These are phyloP conservation scores for Gallinago paraguaiae DNA, from an alignment of 2,113 vertebrate genomes.

Conservation along the genomic window DNA sequence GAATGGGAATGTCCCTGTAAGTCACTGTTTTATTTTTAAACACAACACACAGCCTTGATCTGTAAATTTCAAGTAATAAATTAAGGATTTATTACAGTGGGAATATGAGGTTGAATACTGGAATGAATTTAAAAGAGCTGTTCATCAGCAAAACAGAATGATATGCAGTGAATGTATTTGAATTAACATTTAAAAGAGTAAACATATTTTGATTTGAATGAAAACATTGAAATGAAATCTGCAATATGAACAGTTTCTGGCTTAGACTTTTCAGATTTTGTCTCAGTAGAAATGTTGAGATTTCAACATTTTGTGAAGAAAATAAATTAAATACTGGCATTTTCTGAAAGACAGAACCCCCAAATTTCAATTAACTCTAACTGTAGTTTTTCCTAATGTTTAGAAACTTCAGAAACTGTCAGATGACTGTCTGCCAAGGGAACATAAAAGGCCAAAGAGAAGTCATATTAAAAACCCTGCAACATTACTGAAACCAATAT, in stretches of 20 bases:
- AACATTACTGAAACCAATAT: background rate
- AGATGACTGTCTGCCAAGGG: background rate
- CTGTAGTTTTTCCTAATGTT: background rate
- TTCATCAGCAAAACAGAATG: background rate
- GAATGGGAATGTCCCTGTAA: constrained; percentile 97
- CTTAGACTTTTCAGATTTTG: background rate
- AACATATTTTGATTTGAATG: background rate
- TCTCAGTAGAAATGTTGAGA: background rate
- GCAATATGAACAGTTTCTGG: background rate
- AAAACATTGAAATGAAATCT: background rate
- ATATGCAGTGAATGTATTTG: background rate
- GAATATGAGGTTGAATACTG: background rate
- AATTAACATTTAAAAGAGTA: background rate
- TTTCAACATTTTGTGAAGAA: background rate
- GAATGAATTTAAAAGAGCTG: background rate
- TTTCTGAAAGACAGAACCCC: background rate
- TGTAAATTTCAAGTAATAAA: background rate
- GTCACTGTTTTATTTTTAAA: constrained; percentile 40
- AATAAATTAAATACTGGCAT: background rate
- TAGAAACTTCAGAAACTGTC: background rate
- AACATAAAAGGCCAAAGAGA: background rate
- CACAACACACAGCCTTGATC: background rate
- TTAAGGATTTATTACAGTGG: background rate
- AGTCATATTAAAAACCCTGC: background rate
- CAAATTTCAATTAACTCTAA: background rate